Evolutionary conservation across 2,797 vertebrate genomes (phyloP), one percentile per base, ranked within the genome.

Genomic region (Tinamus major): DNA sequence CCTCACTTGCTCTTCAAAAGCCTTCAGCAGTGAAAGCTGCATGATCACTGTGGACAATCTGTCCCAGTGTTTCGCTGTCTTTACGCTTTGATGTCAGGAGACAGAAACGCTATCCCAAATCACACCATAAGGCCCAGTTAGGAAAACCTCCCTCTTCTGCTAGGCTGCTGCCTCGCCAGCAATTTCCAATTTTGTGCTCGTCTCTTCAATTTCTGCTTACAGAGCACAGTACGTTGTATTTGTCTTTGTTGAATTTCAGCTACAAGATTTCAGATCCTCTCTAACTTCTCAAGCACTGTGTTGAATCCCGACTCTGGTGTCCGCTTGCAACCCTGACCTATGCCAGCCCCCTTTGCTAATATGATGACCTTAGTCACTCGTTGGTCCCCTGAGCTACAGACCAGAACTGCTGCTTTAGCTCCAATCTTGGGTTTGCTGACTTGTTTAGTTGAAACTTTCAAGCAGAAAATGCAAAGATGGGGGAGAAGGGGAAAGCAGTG

Each of bases 291-390:
- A 74, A 61, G 33, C 56, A 7, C 17, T 27, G 4, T 64, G 21
- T 76, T 71, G 48, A 78, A 82, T 82, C 63, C 63, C 64, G 35
- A 61, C 55, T 26, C n/a, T 44, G 1, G 0, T 39, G 44, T 59
- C n/a, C 49, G 33, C 9, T 58, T 78, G 15, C 27, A 81, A 37
- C 21, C 37, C 65, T 58, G 41, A 31, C 56, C 64, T 77, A 5
- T 69, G 68, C 31, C 33, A 48, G 33, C 62, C 59, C 49, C 27
- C 35, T 49, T 69, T 27, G 29, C 64, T 48, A 48, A 21, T 20
- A 27, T 31, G 51, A 2, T 44, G 59, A 42, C 20, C 5, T 3
- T 6, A 29, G 63, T 35, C 8, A 55, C 49, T 61, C 0, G 0
- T 11, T n/a, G 64, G 44, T 65, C 31, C 53, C 58, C 27, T 63